Base-by-base conservation (phyloP, 2,113 vertebrate species). In the Arvicanthis niloticus region DNA sequence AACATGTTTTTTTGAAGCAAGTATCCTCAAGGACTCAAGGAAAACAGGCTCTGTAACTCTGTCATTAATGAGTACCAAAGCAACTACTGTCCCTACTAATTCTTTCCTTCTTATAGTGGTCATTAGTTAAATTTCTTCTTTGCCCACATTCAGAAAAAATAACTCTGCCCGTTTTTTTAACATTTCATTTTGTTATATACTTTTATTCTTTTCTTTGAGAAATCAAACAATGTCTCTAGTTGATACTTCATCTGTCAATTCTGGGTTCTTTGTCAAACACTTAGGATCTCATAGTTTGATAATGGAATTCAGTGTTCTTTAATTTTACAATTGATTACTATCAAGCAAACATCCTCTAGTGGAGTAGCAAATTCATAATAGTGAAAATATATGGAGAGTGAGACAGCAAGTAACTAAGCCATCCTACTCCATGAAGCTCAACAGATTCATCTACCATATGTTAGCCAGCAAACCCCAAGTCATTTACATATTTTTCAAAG, bases 261-360 rank as follows among this genome's bases (percentile, higher is more conserved):
- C 17, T 26, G 48, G 24, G 10, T 68, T 67, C 24, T 85, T 94
- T 62, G 62, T 82, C 67, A 48, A 31, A 94, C 80, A 12, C 12
- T 21, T 82, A 73, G 16, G 51, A 42, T 80, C 24, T 48, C 65
- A 40, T 73, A 60, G 60, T 96, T 80, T 84, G 31, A 78, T 91
- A 94, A 88, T n/a, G 31, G 48, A 90, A 88, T 88, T 91, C 60
- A 29, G 11, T 34, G 5, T 48, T 81, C 68, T 89, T 75, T 78
- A 89, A 68, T 94, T 89, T 88, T n/a, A 56, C 3, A 19, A 60
- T 86, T 85, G 77, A 60, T 93, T 86, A 81, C 29, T 65, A 19
- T 65, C 78, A 91, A 72, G 37, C 19, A 91, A 34, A n/a, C 37
- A 56, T 53, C 48, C 31, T 87, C 93, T n/a, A 16, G 31, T 62